Base-by-base conservation (phyloP, 2,797 vertebrate species). In the Tenualosa thibaudeaui region DNA sequence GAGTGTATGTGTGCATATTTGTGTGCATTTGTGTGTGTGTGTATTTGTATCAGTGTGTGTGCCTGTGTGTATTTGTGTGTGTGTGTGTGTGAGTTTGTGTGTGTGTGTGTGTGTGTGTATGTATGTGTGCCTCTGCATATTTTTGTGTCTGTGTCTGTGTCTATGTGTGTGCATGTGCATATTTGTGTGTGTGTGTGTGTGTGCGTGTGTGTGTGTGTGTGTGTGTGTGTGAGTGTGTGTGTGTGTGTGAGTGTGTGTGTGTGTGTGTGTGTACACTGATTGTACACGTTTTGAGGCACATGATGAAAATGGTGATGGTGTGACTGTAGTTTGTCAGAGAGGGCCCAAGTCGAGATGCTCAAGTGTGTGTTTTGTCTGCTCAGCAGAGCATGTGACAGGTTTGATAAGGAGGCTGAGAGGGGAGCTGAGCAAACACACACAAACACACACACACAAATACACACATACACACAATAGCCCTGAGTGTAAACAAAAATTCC, bases 311-410 rank as follows among this genome's bases (percentile, higher is more conserved):
- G 19, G 56, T 0, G 56, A 58, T 19, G 19, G 22, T 58, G 56
- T 22, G 19, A 22, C 19, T 58, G 56, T n/a, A 19, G n/a, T 58
- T 58, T 22, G 56, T 58, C 56, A 56, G 12, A 58, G 56, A 19
- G 56, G 56, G 17, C 56, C 19, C 46, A 46, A 46, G 54, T 56
- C 4, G 3, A 65, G 62, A 65, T 31, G 3, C 24, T 31, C 10
- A 2, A 65, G 62, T 65, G 62, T 65, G 62, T 65, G 62, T 65
- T 65, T 65, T n/a, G 58, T 60, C 22, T 58, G 56, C 15, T 75
- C 31, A 75, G 37, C 31, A 19, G 68, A 75, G 68, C 68, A 75
- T 75, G 68, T 43, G 68, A 75, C 68, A 75, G 68, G 10, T 75
- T 37, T 75, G 68, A 75, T 75, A 40, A 26, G 68, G 37, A 40